Evolutionary conservation across 1,140 invertebrate species (phyloP).

Genomic region (Philopotamus ludificatus): DNA sequence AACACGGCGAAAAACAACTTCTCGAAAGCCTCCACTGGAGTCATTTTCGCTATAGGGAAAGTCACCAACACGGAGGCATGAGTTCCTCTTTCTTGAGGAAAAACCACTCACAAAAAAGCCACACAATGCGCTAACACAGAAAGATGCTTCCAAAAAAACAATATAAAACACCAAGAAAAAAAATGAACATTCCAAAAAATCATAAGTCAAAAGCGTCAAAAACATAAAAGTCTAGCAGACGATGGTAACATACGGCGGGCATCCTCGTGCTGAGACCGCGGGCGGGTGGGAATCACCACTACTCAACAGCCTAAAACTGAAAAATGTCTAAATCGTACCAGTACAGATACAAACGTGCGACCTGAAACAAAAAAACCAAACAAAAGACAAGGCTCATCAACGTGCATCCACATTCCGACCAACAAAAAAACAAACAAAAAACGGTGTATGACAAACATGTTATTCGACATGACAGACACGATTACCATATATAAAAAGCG

Average conservation of each 20-base stretch:
- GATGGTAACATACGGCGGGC: conserved; percentile 38
- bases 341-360: conserved; percentile 35
- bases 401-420: conserved; percentile 29
- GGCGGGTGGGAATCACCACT: conserved; percentile 26
- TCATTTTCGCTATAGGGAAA: conserved; percentile 70
- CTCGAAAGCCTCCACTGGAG: conserved; percentile 89
- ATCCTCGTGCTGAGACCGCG: conserved; percentile 33
- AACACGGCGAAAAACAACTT: conserved; percentile 97
- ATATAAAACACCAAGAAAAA: conserved; percentile 21
- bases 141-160: conserved; percentile 15
- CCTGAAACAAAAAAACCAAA: conserved; percentile 38
- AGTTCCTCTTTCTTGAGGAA: conserved; percentile 40
- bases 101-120: conserved; percentile 26
- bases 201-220: too few species aligned
- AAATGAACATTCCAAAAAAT: too few species aligned
- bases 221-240: conserved; percentile 26
- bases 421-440: too few species aligned
- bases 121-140: conserved; percentile 32
- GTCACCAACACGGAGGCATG: conserved; percentile 30
- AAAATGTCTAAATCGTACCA: conserved; percentile 34
- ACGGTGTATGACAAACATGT: too few species aligned
- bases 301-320: conserved; percentile 37
- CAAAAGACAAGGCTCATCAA: conserved; percentile 32
- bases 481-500: conserved; percentile 29
- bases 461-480: conserved; percentile 10